Base-by-base conservation (phyloP, 2,113 vertebrate genomes). In the Pelodiscus sinensis region DNA sequence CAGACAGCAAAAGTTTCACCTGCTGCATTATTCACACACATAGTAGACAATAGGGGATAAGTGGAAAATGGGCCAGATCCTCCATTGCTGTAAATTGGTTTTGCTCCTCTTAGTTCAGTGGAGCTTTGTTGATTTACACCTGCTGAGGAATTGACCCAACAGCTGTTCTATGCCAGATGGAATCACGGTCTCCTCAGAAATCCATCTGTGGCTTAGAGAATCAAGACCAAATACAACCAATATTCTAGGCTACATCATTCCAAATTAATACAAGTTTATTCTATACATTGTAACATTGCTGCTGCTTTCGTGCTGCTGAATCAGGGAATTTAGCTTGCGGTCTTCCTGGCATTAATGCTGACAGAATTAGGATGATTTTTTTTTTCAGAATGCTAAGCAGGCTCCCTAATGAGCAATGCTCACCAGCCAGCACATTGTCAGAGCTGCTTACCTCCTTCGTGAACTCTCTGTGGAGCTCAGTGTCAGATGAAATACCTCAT, bases 341-440 rank as follows among this genome's bases (percentile, higher is more conserved):
- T 86, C 81, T 94, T 60, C 10, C 19, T 3, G 2, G 54, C 54
- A 54, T 79, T 94, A 82, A 75, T 54, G 54, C 81, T 3, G 16
- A 82, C 25, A 87, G 91, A 90, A 93, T 92, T 90, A 94, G 79
- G n/a, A 35, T 88, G 79, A 68, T 50, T 94, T 95, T 90, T 81
- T 50, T 94, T 95, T 90, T 79, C 0, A 0, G 95, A 92, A 89
- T 93, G 93, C 87, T 95, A 92, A 86, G n/a, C 60, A 87, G 84
- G 54, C 11, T 94, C 85, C 90, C 75, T 73, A 62, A n/a, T 68
- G 56, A 90, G 5, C 54, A 73, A 1, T 15, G 35, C 55, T 92
- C 60, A 85, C 0, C 84, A 68, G 87, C 60, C 91, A 75, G 21
- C 38, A 24, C 9, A 24, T 89, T 90, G 78, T 91, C 71, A 91